Percentiles rank a stretch among this genome's conserved stretches.
These are phyloP conservation scores for Phyllotreta striolata DNA, from an alignment of 2,888 invertebrate genomes.

Conservation along the genomic window DNA sequence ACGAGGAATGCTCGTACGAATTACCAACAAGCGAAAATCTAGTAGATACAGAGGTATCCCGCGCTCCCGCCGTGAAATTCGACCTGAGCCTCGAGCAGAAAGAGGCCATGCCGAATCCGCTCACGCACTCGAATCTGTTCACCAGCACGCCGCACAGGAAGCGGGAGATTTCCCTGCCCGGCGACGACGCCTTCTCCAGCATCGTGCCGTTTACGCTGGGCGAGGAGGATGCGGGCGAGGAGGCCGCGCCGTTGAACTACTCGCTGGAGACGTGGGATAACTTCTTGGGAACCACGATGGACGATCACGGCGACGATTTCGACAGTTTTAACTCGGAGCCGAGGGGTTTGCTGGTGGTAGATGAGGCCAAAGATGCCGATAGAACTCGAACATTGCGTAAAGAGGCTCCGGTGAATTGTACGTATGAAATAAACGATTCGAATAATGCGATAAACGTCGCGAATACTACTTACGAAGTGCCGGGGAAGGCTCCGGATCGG, in stretches of 20 bases:
- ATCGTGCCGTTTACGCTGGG: slow-evolving; percentile 42
- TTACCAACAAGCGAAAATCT: neutral
- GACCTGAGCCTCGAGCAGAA: slow-evolving; percentile 54
- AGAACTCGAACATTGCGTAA: neutral
- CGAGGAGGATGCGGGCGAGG: slow-evolving; percentile 7
- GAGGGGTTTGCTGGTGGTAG: slow-evolving; percentile 54
- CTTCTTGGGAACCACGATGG: slow-evolving; percentile 58
- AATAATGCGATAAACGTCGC: neutral
- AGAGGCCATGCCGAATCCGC: slow-evolving; percentile 52
- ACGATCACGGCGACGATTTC: slow-evolving; percentile 52
- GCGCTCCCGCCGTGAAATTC: slow-evolving; percentile 42
- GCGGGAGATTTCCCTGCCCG: slow-evolving; percentile 34
- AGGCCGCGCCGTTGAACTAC: slow-evolving; percentile 51
- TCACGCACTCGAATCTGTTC: slow-evolving; percentile 52
- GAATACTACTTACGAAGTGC: neutral
- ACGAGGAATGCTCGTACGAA: too few species aligned
- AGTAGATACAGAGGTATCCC: neutral
- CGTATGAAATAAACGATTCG: neutral
- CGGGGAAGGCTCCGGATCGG: neutral
- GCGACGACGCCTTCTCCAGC: slow-evolving; percentile 42
- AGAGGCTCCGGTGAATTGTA: neutral
- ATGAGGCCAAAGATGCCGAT: slow-evolving; percentile 37
- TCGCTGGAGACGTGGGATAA: slow-evolving; percentile 62
- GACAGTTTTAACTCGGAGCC: slow-evolving; percentile 56
- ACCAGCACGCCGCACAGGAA: slow-evolving; percentile 49